Evolutionary conservation across 1,140 invertebrate genomes (phyloP), one percentile per base, ranked within the genome.

Genomic region (Saxidomus purpurata): DNA sequence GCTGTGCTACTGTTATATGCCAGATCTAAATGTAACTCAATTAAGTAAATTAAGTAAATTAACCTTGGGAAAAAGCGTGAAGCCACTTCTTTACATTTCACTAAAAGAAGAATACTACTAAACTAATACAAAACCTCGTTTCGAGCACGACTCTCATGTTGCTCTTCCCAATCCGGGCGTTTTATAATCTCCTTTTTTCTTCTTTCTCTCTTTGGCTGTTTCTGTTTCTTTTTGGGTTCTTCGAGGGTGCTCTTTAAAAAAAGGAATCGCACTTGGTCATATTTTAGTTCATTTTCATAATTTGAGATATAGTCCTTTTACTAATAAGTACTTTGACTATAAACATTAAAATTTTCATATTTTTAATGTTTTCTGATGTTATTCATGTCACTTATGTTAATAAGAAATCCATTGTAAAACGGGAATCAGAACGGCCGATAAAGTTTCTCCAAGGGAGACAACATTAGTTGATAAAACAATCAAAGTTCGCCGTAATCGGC

Each of bases 141-240:
- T 40, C 40, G 34, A 36, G 80, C 61, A 15, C 80, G 15, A 3
- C 34, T 36, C 17, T 82, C 80, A 47, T 82, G 80, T 25, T 55
- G 34, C 9, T 82, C 80, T 25, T 82, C 80, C 52, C 19, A 63
- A 22, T 82, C 80, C 11, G 49, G 47, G 11, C 36, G 76, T 43
- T 67, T 38, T 8, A 15, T 15, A 13, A 38, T 36, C 13, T 81
- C 22, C 34, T 82, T 82, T 36, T 40, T 82, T 15, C 61, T 0
- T 38, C 52, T 82, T 40, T 40, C 52, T 63, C 38, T 63, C 40
- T 67, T 82, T 9, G 34, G 52, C 28, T 25, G 2, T 67, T 82
- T 82, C 38, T 63, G 0, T 67, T 61, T 67, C 55, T 40, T 63
- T 63, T 34, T 34, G 1, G 8, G n/a, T 25, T 63, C 55, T 43